These are phyloP conservation scores for Tetranychus piercei DNA, from an alignment of 2,888 invertebrate species.

Conservation along the genomic window DNA sequence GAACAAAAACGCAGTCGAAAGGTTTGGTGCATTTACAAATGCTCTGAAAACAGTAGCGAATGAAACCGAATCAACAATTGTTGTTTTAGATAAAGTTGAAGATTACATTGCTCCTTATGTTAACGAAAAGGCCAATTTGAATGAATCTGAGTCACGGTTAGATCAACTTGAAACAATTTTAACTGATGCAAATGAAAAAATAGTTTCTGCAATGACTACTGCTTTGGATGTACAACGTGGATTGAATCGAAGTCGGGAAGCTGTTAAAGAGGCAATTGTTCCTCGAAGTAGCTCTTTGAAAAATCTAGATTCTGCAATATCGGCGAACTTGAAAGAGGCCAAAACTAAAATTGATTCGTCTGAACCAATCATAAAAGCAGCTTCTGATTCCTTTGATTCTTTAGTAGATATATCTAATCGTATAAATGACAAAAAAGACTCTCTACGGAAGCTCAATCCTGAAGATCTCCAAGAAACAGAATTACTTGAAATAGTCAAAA, in stretches of 20 bases:
- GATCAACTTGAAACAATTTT: background rate
- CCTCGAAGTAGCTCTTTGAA: background rate
- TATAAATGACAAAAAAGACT: background rate
- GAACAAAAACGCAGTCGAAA: slow-evolving; percentile 8
- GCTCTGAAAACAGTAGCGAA: background rate
- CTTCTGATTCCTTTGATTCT: background rate
- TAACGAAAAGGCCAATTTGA: background rate
- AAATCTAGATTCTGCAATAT: background rate
- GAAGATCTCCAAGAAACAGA: background rate
- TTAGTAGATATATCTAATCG: background rate
- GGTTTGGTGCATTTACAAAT: slow-evolving; percentile 13
- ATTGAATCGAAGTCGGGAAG: background rate
- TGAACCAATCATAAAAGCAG: background rate
- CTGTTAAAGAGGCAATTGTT: background rate
- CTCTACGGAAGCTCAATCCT: background rate
- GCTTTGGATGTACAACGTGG: background rate
- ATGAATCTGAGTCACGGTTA: background rate
- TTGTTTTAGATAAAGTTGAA: background rate
- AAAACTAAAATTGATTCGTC: background rate
- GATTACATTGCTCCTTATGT: background rate
- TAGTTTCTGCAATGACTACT: background rate
- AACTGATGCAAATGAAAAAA: background rate
- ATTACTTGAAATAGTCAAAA: background rate
- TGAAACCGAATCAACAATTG: background rate
- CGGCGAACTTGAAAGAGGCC: background rate